These are phyloP conservation scores for Hippocampus mohnikei DNA, from an alignment of 2,113 vertebrate genomes.

Conservation along the genomic window DNA sequence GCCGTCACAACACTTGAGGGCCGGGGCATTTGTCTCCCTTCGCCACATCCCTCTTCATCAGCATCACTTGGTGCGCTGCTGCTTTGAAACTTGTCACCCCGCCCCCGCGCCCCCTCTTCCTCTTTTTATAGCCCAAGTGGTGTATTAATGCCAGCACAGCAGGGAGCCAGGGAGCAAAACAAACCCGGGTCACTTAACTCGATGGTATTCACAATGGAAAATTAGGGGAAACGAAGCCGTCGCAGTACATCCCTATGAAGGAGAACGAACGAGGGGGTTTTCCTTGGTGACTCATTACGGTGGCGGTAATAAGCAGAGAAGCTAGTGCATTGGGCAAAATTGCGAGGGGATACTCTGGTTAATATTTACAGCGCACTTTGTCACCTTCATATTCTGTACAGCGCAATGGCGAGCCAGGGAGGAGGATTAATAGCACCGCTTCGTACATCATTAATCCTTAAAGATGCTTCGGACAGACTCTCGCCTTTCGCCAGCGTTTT, in stretches of 20 bases:
- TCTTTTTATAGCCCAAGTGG: conserved; percentile 26
- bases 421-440: conserved; percentile 48
- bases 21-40: conserved; percentile 38
- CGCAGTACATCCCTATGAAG: conserved; percentile 18
- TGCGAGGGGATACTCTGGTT: conserved; percentile 56
- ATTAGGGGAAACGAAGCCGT: conserved; percentile 53
- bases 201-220: conserved; percentile 59
- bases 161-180: conserved; percentile 53
- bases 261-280: conserved; percentile 17
- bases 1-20: conserved; percentile 34
- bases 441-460: conserved; percentile 50
- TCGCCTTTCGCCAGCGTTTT: conserved; percentile 16
- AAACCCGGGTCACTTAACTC: conserved; percentile 55
- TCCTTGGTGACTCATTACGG: conserved; percentile 72
- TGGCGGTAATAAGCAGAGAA: conserved; percentile 60
- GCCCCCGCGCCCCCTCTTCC: background rate
- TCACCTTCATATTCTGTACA: conserved; percentile 40
- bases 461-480: conserved; percentile 27
- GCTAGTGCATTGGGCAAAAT: conserved; percentile 52
- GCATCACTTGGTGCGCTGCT: conserved; percentile 23
- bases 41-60: conserved; percentile 51
- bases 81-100: conserved; percentile 26
- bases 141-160: conserved; percentile 48
- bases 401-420: conserved; percentile 13
- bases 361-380: conserved; percentile 66